Evolutionary conservation across 2,113 vertebrate species (phyloP).

Genomic region (Cebus imitator): DNA sequence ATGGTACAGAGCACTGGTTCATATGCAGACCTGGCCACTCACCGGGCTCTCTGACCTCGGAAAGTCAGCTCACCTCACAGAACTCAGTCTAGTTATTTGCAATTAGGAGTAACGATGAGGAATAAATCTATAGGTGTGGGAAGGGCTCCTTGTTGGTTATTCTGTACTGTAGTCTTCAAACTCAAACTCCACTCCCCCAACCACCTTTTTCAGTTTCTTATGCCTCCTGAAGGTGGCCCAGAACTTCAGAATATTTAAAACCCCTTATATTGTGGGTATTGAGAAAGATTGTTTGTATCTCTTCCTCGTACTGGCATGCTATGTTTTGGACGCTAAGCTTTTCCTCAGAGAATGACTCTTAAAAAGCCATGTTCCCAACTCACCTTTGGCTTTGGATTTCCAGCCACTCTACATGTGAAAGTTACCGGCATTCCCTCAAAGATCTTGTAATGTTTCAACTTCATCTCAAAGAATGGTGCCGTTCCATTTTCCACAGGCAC

Average conservation of each 20-base stretch:
- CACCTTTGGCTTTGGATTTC: slow-evolving; percentile 97
- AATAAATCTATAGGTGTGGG: not conserved
- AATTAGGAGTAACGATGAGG: not conserved
- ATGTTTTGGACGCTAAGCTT: not conserved
- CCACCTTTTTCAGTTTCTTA: not conserved
- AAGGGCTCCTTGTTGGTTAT: not conserved
- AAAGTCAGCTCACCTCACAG: not conserved
- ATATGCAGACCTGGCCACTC: not conserved
- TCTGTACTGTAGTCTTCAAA: not conserved
- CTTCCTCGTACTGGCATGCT: not conserved
- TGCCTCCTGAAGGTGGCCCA: not conserved
- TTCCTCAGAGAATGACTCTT: not conserved
- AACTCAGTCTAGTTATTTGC: not conserved
- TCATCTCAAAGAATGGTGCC: slow-evolving; percentile 90
- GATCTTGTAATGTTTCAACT: slow-evolving; percentile 96
- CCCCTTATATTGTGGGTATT: not conserved
- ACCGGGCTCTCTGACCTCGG: not conserved
- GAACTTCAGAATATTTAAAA: not conserved
- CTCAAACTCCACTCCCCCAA: not conserved
- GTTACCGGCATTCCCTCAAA: slow-evolving; percentile 98
- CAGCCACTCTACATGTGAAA: slow-evolving; percentile 93
- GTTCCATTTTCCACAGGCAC: slow-evolving; percentile 77
- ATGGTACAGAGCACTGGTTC: not conserved
- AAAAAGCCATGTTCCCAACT: slow-evolving; percentile 11
- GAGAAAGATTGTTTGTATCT: not conserved